Evolutionary conservation across 2,113 vertebrate species (phyloP), one percentile per base, ranked within the genome.

Genomic region (Labeo rohita): DNA sequence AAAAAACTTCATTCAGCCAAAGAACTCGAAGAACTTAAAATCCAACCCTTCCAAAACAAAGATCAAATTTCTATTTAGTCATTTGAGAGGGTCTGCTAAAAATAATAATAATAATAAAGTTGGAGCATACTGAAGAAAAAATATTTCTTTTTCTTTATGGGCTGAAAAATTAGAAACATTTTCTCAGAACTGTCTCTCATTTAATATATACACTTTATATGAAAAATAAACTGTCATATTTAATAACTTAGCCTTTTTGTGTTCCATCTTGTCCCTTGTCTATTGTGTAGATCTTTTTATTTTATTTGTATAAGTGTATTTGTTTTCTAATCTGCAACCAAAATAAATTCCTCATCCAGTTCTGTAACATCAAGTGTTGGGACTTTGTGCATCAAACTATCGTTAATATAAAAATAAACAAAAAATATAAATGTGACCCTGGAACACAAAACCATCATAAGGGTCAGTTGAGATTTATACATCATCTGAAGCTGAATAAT

Each of bases 321-420:
- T 78, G 56, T 59, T 63, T 63, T 3, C n/a, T 43, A 79, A 43
- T 43, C 36, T 79, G 8, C 59, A 80, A 80, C 7, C 39, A 49
- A 80, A 80, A 80, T 34, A 16, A 49, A 49, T 49, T 65, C 13
- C 59, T 80, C 11, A 49, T 63, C 56, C n/a, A 65, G 63, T 16
- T 80, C 13, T 65, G 28, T 12, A 80, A 47, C 8, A 65, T 65
- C 11, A 8, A 23, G 72, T 47, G 45, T 50, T 49, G 15, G 13
- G 56, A 2, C 16, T 23, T n/a, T 15, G 36, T 80, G 18, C 28
- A 47, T 43, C 16, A 86, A 59, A 70, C 23, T 72, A 47, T 82
- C 65, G 79, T 43, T 45, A 80, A 28, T 28, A 28, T 28, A 28
- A 28, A 28, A 28, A 28, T 28, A 28, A 28, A 28, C n/a, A 28